phyloP scores from a whole-genome alignment of 2,113 vertebrate species.

The Labeo catla region DNA sequence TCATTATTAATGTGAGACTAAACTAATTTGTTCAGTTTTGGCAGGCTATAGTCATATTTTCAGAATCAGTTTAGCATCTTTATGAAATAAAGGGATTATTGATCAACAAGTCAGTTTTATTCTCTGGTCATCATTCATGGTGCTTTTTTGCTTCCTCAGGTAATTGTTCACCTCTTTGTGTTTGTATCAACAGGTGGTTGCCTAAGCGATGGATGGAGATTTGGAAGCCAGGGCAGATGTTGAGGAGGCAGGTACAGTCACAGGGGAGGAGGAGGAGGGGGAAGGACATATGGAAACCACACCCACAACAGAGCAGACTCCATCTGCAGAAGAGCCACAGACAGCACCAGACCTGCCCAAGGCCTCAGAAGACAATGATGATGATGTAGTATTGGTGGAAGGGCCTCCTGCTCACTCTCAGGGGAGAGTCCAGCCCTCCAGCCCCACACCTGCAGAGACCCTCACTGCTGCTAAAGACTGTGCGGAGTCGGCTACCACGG shows the following conservation, averaged over 20 bases:
- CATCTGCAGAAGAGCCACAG: slow-evolving; percentile 63
- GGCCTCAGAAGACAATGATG: slow-evolving; percentile 73
- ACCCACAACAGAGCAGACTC: slow-evolving; percentile 75
- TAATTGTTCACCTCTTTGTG: slow-evolving; percentile 40
- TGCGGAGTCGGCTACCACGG: slow-evolving; percentile 56
- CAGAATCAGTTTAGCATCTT: not conserved
- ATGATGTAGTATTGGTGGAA: slow-evolving; percentile 92
- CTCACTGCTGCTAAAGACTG: slow-evolving; percentile 58
- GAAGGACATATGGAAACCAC: slow-evolving; percentile 85
- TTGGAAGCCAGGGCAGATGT: slow-evolving; percentile 76
- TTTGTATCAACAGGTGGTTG: slow-evolving; percentile 76
- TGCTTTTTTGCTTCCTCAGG: not conserved
- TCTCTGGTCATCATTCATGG: not conserved
- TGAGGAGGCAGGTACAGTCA: slow-evolving; percentile 58
- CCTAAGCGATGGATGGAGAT: slow-evolving; percentile 86
- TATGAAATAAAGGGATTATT: not conserved
- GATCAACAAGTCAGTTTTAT: not conserved
- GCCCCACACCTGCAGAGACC: slow-evolving; percentile 54
- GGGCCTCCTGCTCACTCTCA: slow-evolving; percentile 81
- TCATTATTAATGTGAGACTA: not conserved
- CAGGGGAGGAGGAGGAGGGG: slow-evolving; percentile 73
- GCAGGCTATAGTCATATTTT: not conserved
- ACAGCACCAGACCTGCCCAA: slow-evolving; percentile 58
- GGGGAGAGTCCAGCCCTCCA: slow-evolving; percentile 63
- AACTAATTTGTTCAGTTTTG: not conserved